Evolutionary conservation across 2,888 invertebrate species (phyloP).

Genomic region (Limenitis camilla): DNA sequence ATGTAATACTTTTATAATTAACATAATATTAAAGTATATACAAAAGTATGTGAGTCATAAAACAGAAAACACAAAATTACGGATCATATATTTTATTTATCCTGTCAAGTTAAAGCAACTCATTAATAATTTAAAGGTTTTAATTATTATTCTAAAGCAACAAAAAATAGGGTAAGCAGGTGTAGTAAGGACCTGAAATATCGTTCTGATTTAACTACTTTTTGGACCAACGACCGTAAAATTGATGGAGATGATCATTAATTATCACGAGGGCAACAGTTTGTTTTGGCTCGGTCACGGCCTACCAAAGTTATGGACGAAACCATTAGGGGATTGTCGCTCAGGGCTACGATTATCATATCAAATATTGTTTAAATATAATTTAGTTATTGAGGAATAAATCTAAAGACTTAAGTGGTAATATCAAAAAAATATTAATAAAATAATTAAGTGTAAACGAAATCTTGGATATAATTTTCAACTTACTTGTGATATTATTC

Average conservation of each 20-base stretch:
- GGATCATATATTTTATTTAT: not conserved
- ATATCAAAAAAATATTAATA: no score
- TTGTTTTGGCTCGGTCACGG: constrained; percentile 67
- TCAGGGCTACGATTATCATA: constrained; percentile 37
- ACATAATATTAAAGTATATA: no score
- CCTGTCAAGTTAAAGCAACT: not conserved
- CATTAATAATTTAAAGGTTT: constrained; percentile 14
- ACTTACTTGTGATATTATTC: no score
- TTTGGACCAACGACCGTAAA: constrained; percentile 61
- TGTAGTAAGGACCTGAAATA: constrained; percentile 38
- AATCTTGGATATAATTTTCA: no score
- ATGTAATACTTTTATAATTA: no score
- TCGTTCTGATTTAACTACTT: constrained; percentile 40
- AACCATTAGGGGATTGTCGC: constrained; percentile 67
- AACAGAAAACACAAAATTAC: no score
- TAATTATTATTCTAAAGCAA: constrained; percentile 18
- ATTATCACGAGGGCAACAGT: constrained; percentile 59
- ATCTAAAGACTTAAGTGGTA: no score
- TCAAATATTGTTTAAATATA: not conserved
- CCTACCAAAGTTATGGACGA: constrained; percentile 59
- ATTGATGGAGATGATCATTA: constrained; percentile 66
- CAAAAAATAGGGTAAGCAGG: constrained; percentile 38
- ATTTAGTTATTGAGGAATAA: no score
- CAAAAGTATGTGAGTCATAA: no score
- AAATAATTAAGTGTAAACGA: no score